Base-by-base conservation (phyloP, 1,140 invertebrate species). In the Saxidomus purpurata region DNA sequence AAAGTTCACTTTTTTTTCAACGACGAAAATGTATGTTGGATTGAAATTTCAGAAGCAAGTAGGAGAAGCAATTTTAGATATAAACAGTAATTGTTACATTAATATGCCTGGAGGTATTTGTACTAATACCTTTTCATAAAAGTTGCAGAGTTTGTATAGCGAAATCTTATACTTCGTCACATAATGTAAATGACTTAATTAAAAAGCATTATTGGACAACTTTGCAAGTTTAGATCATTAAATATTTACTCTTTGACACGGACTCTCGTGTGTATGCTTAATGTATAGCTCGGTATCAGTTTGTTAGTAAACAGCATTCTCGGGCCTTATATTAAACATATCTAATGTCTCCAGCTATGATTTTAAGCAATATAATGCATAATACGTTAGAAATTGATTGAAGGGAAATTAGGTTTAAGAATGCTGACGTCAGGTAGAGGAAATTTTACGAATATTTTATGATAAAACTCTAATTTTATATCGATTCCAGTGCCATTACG, bases 31-130 rank as follows among this genome's bases (percentile, higher is more conserved):
- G 47, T 40, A 47, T 40, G 71, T 3, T 19, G n/a, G 71, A 49
- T 43, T 76, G 71, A 76, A 76, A 76, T 76, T 76, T 43, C 71
- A 76, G 67, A 25, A 76, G 17, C 8, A 47, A 47, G 0, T 4
- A 49, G 49, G 19, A 76, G 40, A 25, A 47, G 40, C 2, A 40
- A 76, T 43, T 49, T 49, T 28, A 13, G n/a, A 11, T n/a, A 76
- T 76, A 36, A 76, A 38, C 17, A 47, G 22, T 76, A 49, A 76
- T 76, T 76, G 71, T 76, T n/a, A 76, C 38, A 43, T 49, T 76
- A 47, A 25, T 49, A 28, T 17, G 71, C 71, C 71, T 3, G n/a
- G 22, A 25, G 71, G 38, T 1, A 49, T n/a, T 49, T 49, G 71
- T 76, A 76, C 71, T 49, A 2, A 25, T 43, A 25, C 0, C 25